Conservation (phyloP, 1,140 invertebrate species). For the Elysia chlorotica region DNA sequence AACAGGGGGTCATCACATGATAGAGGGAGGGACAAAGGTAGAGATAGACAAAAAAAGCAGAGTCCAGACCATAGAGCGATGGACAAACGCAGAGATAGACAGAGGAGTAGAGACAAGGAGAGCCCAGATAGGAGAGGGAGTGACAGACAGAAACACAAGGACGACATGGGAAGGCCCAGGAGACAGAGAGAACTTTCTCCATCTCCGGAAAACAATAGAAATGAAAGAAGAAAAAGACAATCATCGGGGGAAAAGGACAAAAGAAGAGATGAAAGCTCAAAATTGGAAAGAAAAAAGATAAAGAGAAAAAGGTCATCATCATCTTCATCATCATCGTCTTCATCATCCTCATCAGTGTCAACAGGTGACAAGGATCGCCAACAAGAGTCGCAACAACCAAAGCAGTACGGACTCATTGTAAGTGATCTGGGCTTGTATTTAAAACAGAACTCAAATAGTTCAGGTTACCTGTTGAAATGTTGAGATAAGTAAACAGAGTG, state of each 20-base stretch:
- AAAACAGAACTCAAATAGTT: too few relatives aligned
- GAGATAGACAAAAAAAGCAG: not conserved
- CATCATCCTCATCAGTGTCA: not conserved
- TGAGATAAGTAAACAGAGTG: too few relatives aligned
- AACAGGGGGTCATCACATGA: not conserved
- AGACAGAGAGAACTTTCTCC: too few relatives aligned
- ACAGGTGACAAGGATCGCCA: not conserved
- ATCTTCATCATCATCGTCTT: too few relatives aligned
- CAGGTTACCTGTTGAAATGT: too few relatives aligned
- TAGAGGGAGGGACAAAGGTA: not conserved
- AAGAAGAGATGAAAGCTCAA: not conserved
- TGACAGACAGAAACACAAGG: not conserved
- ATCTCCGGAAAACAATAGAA: too few relatives aligned
- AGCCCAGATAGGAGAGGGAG: not conserved
- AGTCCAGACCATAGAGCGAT: not conserved
- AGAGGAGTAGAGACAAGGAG: not conserved
- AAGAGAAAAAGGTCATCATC: conserved; percentile 2
- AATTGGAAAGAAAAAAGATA: not conserved
- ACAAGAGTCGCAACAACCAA: not conserved
- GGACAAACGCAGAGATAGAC: not conserved
- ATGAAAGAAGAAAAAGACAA: not conserved
- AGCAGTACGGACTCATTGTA: conserved; percentile 17
- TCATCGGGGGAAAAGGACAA: not conserved
- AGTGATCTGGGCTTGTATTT: too few relatives aligned
- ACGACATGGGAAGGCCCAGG: too few relatives aligned